phyloP scores from a whole-genome alignment of 2,113 vertebrate species.

The Uria lomvia region DNA sequence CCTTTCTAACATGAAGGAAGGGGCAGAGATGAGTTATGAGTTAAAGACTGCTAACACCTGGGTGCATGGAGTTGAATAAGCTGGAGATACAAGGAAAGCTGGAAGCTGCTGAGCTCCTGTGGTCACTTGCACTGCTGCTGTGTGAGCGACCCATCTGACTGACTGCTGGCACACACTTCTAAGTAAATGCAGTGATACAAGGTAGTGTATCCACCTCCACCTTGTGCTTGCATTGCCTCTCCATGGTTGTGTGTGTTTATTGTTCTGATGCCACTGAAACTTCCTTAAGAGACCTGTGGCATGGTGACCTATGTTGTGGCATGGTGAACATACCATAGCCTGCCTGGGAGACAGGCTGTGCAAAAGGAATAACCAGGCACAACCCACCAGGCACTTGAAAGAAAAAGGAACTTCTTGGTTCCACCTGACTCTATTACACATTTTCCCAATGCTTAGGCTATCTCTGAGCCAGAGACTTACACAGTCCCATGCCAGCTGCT shows the following conservation, averaged over 20 bases:
- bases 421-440: not conserved
- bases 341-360: not conserved
- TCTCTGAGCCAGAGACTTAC: not conserved
- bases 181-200: not conserved
- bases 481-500: not conserved
- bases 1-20: not conserved
- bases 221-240: not conserved
- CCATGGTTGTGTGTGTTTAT: not conserved
- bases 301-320: not conserved
- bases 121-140: not conserved
- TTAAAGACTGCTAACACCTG: not conserved
- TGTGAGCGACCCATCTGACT: not conserved
- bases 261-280: not conserved
- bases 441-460: not conserved
- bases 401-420: not conserved
- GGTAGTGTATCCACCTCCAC: not conserved
- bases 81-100: not conserved
- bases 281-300: not conserved
- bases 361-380: not conserved
- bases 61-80: not conserved
- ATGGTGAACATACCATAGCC: accelerated
- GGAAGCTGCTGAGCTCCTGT: not conserved
- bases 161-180: not conserved
- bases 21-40: not conserved
- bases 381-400: not conserved